A percentile compares a stretch with the other conserved stretches of the same genome.
These are phyloP conservation scores for Danio tinwini DNA, from an alignment of 2,797 vertebrate species.

Conservation along the genomic window DNA sequence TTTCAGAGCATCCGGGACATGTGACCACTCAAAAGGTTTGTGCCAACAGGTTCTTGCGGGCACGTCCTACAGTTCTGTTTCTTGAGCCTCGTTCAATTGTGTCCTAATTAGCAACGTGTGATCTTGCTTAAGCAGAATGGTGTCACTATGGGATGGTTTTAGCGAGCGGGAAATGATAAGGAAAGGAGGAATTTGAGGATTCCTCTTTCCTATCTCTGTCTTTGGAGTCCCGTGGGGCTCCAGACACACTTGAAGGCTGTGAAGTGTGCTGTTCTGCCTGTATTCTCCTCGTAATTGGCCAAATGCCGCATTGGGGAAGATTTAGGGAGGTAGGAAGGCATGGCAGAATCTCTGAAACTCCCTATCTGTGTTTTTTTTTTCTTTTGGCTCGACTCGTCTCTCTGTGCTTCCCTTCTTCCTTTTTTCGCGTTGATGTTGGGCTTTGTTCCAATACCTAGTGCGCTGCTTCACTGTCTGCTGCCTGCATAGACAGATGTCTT, in stretches of 20 bases:
- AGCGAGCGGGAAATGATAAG: slow-evolving; percentile 42
- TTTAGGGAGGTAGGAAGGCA: slow-evolving; percentile 50
- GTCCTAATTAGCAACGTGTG: slow-evolving; percentile 59
- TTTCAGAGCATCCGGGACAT: slow-evolving; percentile 1
- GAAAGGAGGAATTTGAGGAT: slow-evolving; percentile 73
- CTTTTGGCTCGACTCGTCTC: slow-evolving; percentile 37
- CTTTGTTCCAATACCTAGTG: slow-evolving; percentile 21
- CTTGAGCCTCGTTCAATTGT: slow-evolving; percentile 60
- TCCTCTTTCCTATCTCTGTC: slow-evolving; percentile 70
- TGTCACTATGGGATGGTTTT: slow-evolving; percentile 32
- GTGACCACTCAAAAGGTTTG: background rate
- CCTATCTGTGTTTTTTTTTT: slow-evolving; percentile 33
- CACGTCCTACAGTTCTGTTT: slow-evolving; percentile 62
- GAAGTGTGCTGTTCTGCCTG: slow-evolving; percentile 84
- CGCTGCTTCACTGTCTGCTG: background rate
- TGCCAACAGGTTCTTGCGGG: slow-evolving; percentile 56
- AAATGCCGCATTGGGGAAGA: slow-evolving; percentile 56
- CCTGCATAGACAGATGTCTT: slow-evolving; percentile 6
- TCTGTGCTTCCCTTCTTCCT: background rate
- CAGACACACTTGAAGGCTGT: slow-evolving; percentile 83
- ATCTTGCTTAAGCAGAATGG: slow-evolving; percentile 51
- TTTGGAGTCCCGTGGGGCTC: slow-evolving; percentile 80
- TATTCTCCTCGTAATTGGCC: slow-evolving; percentile 83
- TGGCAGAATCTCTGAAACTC: slow-evolving; percentile 58
- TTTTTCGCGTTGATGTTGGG: slow-evolving; percentile 12